A percentile compares a stretch with the other conserved stretches of the same genome.
These are phyloP conservation scores for Tipula vernalis DNA, from an alignment of 2,888 invertebrate genomes.

Conservation along the genomic window DNA sequence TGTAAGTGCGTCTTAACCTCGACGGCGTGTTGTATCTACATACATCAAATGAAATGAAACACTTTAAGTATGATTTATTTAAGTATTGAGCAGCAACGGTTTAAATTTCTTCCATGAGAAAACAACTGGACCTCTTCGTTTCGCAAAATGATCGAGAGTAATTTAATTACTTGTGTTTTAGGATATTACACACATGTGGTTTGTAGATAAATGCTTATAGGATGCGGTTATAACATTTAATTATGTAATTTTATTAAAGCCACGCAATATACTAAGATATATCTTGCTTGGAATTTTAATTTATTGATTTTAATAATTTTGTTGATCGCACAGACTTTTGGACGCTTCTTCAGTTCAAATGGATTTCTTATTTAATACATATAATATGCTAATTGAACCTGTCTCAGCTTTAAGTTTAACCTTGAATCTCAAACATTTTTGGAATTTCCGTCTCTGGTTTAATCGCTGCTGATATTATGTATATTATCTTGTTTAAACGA, in stretches of 20 bases:
- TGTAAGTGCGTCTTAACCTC: not conserved
- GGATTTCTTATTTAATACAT: not conserved
- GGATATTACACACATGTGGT: not conserved
- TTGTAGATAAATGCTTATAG: not conserved
- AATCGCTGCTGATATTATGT: not conserved
- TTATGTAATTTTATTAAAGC: not conserved
- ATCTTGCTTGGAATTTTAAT: not conserved
- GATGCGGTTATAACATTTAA: not conserved
- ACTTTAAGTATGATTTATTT: not conserved
- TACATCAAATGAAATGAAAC: too few relatives aligned
- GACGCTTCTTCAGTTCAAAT: not conserved
- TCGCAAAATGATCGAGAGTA: not conserved
- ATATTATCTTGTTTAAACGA: not conserved
- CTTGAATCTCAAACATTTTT: not conserved
- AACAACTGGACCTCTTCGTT: not conserved
- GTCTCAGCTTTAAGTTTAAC: not conserved
- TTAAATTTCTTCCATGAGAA: not conserved
- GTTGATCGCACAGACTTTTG: not conserved
- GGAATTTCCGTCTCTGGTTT: not conserved
- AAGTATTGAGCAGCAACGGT: not conserved
- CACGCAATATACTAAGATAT: not conserved
- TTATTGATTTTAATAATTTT: not conserved
- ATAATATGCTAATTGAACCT: not conserved
- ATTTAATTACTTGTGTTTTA: not conserved
- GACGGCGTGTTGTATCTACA: not conserved